Base-by-base conservation (phyloP, 2,797 vertebrate genomes). In the Potorous gilbertii region DNA sequence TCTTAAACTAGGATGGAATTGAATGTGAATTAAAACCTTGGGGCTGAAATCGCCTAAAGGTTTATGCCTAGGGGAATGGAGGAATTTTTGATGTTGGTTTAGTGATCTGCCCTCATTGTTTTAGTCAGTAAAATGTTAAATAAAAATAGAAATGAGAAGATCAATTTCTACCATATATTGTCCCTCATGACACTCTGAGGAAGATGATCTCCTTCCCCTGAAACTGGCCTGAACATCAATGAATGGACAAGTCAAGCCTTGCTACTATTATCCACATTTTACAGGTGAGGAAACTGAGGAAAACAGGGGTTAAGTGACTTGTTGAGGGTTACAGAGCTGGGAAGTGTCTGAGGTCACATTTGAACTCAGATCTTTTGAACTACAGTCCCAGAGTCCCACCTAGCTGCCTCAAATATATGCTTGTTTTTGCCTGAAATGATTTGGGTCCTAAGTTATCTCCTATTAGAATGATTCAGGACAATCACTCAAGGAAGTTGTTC, bases 1-100 rank as follows among this genome's bases (percentile, higher is more conserved):
- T 91, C 93, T 96, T 94, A 96, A 96, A 50, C 57, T 56, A 6
- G 56, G 66, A 28, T 94, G 8, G 34, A 94, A 13, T 94, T 94
- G 92, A 90, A 91, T 92, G 91, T 93, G 29, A 4, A 74, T 55
- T 96, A 92, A 50, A 96, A 74, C 50, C 40, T 9, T 90, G 62
- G 27, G 11, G 66, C 90, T 94, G 54, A 96, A 93, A 46, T 93
- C 55, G 92, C 46, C 66, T 55, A 57, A 94, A 92, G 21, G 52
- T 50, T 54, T 87, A 92, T 24, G 9, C 93, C 8, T 55, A 54
- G 54, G 3, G 54, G 40, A 46, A 21, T 2, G 50, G 40, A 87
- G 40, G 74, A 46, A 50, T 81, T 81, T 81, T 81, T 6, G 21
- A 27, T 46, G 18, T 81, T 81, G 21, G 27, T 56, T 34, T 27